phyloP scores from a whole-genome alignment of 2,888 invertebrate genomes.

The Drosophila fulvimacula region DNA sequence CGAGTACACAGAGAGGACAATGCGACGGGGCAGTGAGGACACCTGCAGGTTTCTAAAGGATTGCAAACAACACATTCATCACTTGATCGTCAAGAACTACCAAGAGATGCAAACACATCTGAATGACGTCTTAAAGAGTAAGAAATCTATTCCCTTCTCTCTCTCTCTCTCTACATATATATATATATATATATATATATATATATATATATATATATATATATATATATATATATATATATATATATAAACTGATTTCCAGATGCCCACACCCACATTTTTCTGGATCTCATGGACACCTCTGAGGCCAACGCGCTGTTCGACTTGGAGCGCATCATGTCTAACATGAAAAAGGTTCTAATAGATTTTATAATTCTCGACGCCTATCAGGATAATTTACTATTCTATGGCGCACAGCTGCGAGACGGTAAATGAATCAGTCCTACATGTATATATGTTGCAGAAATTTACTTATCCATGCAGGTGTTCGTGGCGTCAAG shows the following conservation, averaged over 20 bases:
- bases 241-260: not conserved
- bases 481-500: slow-evolving; percentile 60
- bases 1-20: slow-evolving; percentile 87
- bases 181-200: too few species aligned
- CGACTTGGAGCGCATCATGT: slow-evolving; percentile 90
- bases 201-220: too few species aligned
- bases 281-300: slow-evolving; percentile 89
- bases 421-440: slow-evolving; percentile 87
- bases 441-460: too few species aligned
- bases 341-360: slow-evolving; percentile 88
- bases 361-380: slow-evolving; percentile 88
- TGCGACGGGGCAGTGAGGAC: slow-evolving; percentile 88
- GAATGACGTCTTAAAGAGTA: slow-evolving; percentile 88
- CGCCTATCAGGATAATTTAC: slow-evolving; percentile 87
- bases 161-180: too few species aligned
- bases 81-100: slow-evolving; percentile 91
- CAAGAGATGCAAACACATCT: slow-evolving; percentile 89
- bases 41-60: slow-evolving; percentile 89
- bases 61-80: slow-evolving; percentile 89
- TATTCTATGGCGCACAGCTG: slow-evolving; percentile 89
- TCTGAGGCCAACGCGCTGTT: slow-evolving; percentile 92
- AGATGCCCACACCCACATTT: slow-evolving; percentile 87
- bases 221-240: too few species aligned
- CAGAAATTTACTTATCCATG: not conserved
- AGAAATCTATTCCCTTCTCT: slow-evolving; percentile 38